Percentiles rank a stretch among this genome's conserved stretches.
Evolutionary conservation across 2,113 vertebrate species (phyloP).

Genomic region (Sinocyclocheilus anshuiensis): DNA sequence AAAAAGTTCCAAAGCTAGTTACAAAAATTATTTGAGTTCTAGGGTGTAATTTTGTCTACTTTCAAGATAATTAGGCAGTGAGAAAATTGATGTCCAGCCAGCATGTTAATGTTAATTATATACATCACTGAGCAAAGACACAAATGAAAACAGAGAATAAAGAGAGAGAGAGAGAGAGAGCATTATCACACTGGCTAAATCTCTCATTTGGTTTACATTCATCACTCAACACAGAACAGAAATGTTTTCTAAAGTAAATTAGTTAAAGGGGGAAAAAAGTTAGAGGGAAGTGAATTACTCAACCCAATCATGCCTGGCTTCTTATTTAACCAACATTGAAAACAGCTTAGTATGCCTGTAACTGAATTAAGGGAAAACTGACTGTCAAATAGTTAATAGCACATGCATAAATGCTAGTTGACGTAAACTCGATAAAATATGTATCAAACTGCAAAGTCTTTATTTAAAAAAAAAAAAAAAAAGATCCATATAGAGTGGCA

Average conservation of each 20-base stretch:
- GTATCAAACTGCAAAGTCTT: too few species aligned
- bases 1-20: slow-evolving; percentile 1
- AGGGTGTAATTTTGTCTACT: slow-evolving; percentile 55
- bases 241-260: not conserved
- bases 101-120: slow-evolving; percentile 63
- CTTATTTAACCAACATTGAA: too few species aligned
- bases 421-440: too few species aligned
- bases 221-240: not conserved
- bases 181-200: not conserved
- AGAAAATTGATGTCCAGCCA: slow-evolving; percentile 59
- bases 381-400: too few species aligned
- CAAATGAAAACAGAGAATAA: slow-evolving; percentile 13
- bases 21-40: slow-evolving; percentile 4
- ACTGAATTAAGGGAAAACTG: too few species aligned
- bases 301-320: not conserved
- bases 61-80: slow-evolving; percentile 61
- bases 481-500: too few species aligned
- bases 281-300: not conserved
- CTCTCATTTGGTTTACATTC: not conserved
- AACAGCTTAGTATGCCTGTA: too few species aligned
- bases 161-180: not conserved
- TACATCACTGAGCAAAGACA: slow-evolving; percentile 56
- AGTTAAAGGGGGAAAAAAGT: too few species aligned
- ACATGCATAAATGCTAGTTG: too few species aligned
- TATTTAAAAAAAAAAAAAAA: too few species aligned